Base-by-base conservation (phyloP, 2,888 invertebrate genomes). In the Gandaritis pyraliata region DNA sequence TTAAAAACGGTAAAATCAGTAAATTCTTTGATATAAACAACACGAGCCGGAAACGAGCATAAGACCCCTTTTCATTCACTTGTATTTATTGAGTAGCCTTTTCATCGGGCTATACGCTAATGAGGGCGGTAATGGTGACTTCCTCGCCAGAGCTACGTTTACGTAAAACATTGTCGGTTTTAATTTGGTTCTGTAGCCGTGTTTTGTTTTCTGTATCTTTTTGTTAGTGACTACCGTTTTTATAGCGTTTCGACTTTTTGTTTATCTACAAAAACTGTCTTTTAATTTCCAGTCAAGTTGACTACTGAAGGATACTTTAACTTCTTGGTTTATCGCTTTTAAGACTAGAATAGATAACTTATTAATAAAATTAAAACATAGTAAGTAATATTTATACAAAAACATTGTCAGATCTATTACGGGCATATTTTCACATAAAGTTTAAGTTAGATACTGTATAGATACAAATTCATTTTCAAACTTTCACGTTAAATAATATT, bases 51-150 rank as follows among this genome's bases (percentile, higher is more conserved):
- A 81, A 64, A 61, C 15, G 68, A 70, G 62, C 61, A 48, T 75
- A 70, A 66, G 72, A 68, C 65, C 63, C 68, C 65, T 71, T 43
- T 77, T 74, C 72, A 75, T 73, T 69, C 64, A 65, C 64, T 63
- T 64, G 63, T 66, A 70, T 82, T 78, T 81, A 85, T 84, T 80
- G 81, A 84, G 78, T 75, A 75, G 74, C 78, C 78, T 81, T 81
- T 83, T 82, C 82, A 83, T 84, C 81, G 80, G 75, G 70, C 71
- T 74, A 72, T 68, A 60, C 76, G 70, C 76, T 88, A 88, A 88
- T 87, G 83, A 85, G 82, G 69, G 68, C 79, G 86, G 81, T 86
- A 86, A 86, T 85, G 75, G 80, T 77, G 63, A 78, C 77, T 83
- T 86, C 84, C 86, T n/a, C 36, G 12, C 33, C 43, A 33, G n/a